phyloP scores from a whole-genome alignment of 2,113 vertebrate species.

The Ammodramus savannarum region DNA sequence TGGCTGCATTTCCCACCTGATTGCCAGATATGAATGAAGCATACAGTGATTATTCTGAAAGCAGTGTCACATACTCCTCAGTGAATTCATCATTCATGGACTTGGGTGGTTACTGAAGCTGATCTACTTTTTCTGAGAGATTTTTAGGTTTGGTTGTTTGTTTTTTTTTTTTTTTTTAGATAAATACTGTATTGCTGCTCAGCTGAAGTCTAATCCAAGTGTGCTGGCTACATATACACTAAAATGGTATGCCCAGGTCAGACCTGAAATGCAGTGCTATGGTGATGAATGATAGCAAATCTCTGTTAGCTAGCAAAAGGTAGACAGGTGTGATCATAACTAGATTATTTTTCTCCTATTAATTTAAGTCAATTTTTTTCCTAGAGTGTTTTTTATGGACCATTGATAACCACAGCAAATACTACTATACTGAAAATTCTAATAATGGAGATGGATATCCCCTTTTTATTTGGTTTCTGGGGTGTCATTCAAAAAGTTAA shows the following conservation, averaged over 20 bases:
- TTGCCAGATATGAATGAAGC: not conserved
- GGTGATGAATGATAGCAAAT: not conserved
- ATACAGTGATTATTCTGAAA: slow-evolving; percentile 27
- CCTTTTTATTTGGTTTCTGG: slow-evolving; percentile 41
- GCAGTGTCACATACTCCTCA: not conserved
- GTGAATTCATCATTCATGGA: not conserved
- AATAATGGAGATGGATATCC: not conserved
- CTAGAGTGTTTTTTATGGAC: not conserved
- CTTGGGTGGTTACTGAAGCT: not conserved
- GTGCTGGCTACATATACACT: not conserved
- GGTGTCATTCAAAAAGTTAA: not conserved
- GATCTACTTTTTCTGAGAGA: not conserved
- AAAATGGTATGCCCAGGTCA: not conserved
- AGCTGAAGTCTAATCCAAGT: not conserved
- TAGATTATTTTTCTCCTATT: not conserved
- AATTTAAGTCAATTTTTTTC: slow-evolving; percentile 7
- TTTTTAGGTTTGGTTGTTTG: not conserved
- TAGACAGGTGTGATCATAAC: not conserved
- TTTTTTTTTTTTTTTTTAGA: not conserved
- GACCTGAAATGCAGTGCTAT: not conserved
- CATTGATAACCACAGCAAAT: not conserved
- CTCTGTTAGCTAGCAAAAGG: not conserved
- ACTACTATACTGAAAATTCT: slow-evolving; percentile 22
- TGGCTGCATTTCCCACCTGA: not conserved
- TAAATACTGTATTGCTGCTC: not conserved